Percentiles rank a stretch among this genome's conserved stretches.
phyloP scores from a whole-genome alignment of 1,140 invertebrate species.

The Zaprionus ornatus region DNA sequence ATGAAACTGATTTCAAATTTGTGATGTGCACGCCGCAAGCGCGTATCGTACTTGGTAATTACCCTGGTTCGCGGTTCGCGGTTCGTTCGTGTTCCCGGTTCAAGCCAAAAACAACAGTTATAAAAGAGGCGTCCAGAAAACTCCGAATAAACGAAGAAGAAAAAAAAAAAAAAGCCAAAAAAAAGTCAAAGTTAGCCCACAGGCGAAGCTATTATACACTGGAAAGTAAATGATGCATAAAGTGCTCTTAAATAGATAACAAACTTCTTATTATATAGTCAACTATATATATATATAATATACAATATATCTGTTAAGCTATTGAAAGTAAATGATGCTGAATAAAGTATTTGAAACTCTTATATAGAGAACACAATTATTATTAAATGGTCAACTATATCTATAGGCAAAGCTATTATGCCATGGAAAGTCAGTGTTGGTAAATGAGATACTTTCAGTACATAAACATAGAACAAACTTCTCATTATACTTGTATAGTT shows the following conservation, averaged over 20 bases:
- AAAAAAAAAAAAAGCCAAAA: background rate
- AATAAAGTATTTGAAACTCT: background rate
- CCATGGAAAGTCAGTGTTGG: no score
- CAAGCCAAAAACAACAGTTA: slow-evolving; percentile 69
- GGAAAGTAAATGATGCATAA: background rate
- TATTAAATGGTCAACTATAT: background rate
- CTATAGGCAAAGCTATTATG: no score
- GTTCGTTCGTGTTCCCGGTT: slow-evolving; percentile 30
- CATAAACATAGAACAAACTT: no score
- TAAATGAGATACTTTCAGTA: no score
- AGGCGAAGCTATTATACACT: slow-evolving; percentile 22
- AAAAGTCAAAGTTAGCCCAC: background rate
- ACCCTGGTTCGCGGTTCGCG: slow-evolving; percentile 22
- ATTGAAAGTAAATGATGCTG: no score
- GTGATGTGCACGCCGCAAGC: slow-evolving; percentile 52
- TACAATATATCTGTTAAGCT: no score
- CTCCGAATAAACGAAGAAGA: slow-evolving; percentile 27
- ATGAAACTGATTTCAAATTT: slow-evolving; percentile 81
- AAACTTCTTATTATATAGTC: background rate
- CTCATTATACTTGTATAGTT: no score
- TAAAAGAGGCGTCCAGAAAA: slow-evolving; percentile 56
- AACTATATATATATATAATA: background rate
- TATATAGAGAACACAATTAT: background rate
- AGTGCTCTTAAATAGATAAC: background rate
- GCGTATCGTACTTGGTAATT: slow-evolving; percentile 43